phyloP scores from a whole-genome alignment of 2,888 invertebrate genomes.

The Balanococcus diminutus region DNA sequence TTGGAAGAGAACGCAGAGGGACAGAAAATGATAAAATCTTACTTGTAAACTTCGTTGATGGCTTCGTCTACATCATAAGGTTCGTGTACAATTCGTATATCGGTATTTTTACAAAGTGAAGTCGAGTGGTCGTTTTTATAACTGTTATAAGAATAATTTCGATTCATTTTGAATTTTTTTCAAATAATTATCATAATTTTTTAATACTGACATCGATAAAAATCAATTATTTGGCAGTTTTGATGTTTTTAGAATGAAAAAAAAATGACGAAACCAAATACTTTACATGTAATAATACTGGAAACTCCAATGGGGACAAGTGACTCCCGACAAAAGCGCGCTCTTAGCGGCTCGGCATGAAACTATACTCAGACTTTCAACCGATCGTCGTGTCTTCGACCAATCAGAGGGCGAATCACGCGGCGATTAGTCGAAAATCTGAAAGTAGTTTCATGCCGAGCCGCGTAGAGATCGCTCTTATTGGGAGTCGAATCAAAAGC shows the following conservation, averaged over 20 bases:
- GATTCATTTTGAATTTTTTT: neutral
- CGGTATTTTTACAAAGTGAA: slow-evolving; percentile 29
- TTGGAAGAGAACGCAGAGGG: neutral
- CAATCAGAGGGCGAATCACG: too few species aligned
- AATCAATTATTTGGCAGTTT: neutral
- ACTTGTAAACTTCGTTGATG: slow-evolving; percentile 41
- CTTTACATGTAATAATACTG: neutral
- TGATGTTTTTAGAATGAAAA: neutral
- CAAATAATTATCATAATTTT: neutral
- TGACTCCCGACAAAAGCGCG: too few species aligned
- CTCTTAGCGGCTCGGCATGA: too few species aligned
- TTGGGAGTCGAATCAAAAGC: too few species aligned
- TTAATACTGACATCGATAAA: neutral
- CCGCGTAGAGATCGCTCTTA: too few species aligned
- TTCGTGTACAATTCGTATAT: slow-evolving; percentile 36
- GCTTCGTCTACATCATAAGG: slow-evolving; percentile 19
- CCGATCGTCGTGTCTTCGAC: too few species aligned
- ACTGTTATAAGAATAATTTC: neutral
- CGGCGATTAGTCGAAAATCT: too few species aligned
- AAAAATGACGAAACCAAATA: too few species aligned
- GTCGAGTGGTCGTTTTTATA: neutral
- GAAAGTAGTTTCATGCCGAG: too few species aligned
- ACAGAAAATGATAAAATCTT: neutral
- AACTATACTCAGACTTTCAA: too few species aligned
- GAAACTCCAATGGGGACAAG: too few species aligned